phyloP scores from a whole-genome alignment of 2,797 vertebrate species.

The Myotis planiceps region DNA sequence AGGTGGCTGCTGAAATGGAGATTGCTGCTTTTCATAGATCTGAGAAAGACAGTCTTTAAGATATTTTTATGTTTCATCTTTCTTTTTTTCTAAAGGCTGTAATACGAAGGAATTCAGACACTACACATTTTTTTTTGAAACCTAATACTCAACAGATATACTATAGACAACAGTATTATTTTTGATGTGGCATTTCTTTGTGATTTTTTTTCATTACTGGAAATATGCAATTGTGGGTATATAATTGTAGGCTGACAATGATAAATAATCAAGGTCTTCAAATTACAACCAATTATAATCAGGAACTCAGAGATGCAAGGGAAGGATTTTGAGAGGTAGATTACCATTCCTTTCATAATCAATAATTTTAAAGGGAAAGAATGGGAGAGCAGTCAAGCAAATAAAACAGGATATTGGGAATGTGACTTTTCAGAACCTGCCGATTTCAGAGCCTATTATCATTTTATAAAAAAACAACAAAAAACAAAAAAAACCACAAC shows the following conservation, averaged over 20 bases:
- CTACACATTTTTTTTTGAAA: constrained; percentile 14
- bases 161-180: background rate
- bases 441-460: background rate
- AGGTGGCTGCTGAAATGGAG: background rate
- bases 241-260: background rate
- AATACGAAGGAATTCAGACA: background rate
- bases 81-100: background rate
- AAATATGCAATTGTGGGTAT: background rate
- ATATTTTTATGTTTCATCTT: background rate
- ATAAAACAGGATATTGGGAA: background rate
- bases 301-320: background rate
- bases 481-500: background rate
- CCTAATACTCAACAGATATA: background rate
- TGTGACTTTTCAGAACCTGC: background rate
- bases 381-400: background rate
- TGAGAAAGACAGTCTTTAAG: background rate
- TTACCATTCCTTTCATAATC: background rate
- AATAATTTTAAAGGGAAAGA: background rate
- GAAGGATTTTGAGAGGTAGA: background rate
- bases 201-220: background rate
- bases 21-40: background rate
- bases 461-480: background rate
- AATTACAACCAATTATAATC: background rate
- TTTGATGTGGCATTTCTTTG: constrained; percentile 20
- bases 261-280: background rate